Percentiles rank a stretch among this genome's conserved stretches.
phyloP scores from a whole-genome alignment of 1,140 invertebrate genomes.

The Archegozetes longisetosus region DNA sequence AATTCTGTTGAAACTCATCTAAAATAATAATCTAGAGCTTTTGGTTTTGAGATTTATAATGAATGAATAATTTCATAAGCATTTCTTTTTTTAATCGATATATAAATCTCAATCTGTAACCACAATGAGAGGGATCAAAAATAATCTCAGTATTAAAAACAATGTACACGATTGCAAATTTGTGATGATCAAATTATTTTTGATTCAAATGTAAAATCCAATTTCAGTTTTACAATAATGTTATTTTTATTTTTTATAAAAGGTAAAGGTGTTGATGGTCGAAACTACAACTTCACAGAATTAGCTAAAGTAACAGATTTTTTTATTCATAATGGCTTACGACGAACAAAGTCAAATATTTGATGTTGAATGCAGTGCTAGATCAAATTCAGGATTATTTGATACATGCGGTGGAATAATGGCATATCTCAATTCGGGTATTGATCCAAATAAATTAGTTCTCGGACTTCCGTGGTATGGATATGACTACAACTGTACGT shows the following conservation, averaged over 20 bases:
- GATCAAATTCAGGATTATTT: constrained; percentile 27
- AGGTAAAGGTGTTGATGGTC: constrained; percentile 28
- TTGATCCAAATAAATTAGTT: constrained; percentile 20
- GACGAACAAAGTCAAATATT: constrained; percentile 33
- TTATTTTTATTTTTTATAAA: background rate
- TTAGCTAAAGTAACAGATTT: constrained; percentile 27
- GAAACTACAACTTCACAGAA: constrained; percentile 31
- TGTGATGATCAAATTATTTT: too few relatives aligned
- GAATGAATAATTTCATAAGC: too few relatives aligned
- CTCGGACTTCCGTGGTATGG: constrained; percentile 25
- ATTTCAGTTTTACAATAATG: too few relatives aligned
- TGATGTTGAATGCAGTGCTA: constrained; percentile 27
- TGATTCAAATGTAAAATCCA: too few relatives aligned
- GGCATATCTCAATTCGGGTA: constrained; percentile 21
- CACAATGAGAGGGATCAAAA: too few relatives aligned
- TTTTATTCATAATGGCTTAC: constrained; percentile 34
- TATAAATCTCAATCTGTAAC: too few relatives aligned
- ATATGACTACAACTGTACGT: constrained; percentile 29
- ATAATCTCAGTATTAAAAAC: too few relatives aligned
- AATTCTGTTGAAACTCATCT: too few relatives aligned
- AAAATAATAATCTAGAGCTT: too few relatives aligned
- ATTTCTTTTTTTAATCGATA: too few relatives aligned
- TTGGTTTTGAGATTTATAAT: too few relatives aligned
- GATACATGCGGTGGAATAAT: constrained; percentile 21
- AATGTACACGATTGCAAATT: too few relatives aligned